Evolutionary conservation across 2,113 vertebrate genomes (phyloP).

Genomic region (cat (Felis catus)): F.catus_Fca126_mat1.0 CM031423.1:92903501-92904000

Average conservation of each 20-base stretch:
- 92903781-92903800: accelerated
- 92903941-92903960: too few species aligned
- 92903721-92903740: accelerated
- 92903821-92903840: too few species aligned
- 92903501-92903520: accelerated
- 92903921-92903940: accelerated
- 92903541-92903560: background rate
- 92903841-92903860: too few species aligned
- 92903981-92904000: accelerated
- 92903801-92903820: background rate
- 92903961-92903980: background rate
- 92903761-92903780: background rate
- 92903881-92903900: accelerated
- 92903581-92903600: accelerated
- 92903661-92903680: accelerated
- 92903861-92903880: background rate
- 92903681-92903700: background rate
- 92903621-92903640: too few species aligned
- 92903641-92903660: background rate
- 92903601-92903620: accelerated
- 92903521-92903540: accelerated
- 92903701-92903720: background rate
- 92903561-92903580: background rate
- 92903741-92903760: accelerated
- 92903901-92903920: background rate